Conservation (phyloP, 1,140 invertebrate genomes). For the Coenobita brevimanus region DNA sequence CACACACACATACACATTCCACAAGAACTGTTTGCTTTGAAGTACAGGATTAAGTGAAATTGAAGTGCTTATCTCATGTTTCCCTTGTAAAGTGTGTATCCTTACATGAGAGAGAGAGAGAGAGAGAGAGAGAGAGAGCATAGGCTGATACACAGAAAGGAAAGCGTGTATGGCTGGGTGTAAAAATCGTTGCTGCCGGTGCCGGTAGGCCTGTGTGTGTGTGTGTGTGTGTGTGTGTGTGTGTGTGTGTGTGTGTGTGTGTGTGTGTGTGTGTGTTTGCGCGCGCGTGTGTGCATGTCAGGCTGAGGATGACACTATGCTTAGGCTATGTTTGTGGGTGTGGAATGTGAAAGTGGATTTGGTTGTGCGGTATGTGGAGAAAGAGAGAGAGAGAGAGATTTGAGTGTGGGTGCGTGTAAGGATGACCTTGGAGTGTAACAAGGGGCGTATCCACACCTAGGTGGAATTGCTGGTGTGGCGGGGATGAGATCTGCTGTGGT, state of each 20-base stretch:
- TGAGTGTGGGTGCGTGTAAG: too few species aligned
- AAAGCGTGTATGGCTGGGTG: neutral
- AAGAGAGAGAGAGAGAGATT: too few species aligned
- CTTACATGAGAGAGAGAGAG: neutral
- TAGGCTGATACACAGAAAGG: neutral
- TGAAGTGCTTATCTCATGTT: too few species aligned
- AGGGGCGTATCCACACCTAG: too few species aligned
- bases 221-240: slow-evolving; percentile 31
- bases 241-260: slow-evolving; percentile 18
- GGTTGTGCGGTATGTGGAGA: neutral
- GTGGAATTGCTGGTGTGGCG: too few species aligned
- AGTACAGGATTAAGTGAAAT: too few species aligned
- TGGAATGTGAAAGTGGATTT: neutral
- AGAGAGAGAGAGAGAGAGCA: neutral
- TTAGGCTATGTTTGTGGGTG: neutral
- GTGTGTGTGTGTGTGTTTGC: neutral
- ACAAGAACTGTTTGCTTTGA: too few species aligned
- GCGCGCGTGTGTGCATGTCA: neutral
- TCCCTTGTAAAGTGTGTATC: too few species aligned
- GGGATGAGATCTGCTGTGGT: too few species aligned
- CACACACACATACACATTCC: too few species aligned
- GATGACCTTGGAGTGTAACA: too few species aligned
- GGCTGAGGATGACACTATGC: neutral
- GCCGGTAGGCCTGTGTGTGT: neutral
- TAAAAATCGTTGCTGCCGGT: neutral